These are phyloP conservation scores for Rhineura floridana DNA, from an alignment of 2,113 vertebrate species.

Conservation along the genomic window DNA sequence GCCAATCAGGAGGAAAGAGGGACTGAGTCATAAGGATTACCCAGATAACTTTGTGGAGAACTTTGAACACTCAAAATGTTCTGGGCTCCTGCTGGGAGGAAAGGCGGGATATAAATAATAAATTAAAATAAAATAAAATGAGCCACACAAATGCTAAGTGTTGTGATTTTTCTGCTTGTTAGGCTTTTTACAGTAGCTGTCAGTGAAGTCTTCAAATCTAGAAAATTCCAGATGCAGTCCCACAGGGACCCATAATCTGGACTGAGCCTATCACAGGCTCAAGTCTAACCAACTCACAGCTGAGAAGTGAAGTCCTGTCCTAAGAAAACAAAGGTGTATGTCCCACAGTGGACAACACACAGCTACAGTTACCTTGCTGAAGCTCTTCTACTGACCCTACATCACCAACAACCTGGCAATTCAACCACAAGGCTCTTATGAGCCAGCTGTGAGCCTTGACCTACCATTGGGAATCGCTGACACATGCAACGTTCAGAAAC, in stretches of 20 bases:
- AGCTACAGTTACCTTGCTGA: slow-evolving; percentile 16
- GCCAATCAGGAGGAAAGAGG: background rate
- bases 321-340: background rate
- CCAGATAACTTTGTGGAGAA: background rate
- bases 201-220: background rate
- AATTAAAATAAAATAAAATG: background rate
- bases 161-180: background rate
- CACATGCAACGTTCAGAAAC: slow-evolving; percentile 42
- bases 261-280: background rate
- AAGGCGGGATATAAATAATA: too few relatives aligned
- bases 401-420: slow-evolving; percentile 15
- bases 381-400: slow-evolving; percentile 15
- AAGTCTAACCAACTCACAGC: background rate
- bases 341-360: slow-evolving; percentile 9
- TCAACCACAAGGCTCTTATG: slow-evolving; percentile 13
- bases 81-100: too few relatives aligned
- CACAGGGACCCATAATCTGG: background rate
- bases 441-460: slow-evolving; percentile 17
- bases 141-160: background rate
- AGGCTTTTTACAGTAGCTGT: background rate
- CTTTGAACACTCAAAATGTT: background rate
- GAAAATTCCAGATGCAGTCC: background rate
- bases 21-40: background rate
- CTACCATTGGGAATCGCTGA: slow-evolving; percentile 36
- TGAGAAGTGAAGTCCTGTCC: background rate